Conservation (phyloP, 2,888 invertebrate species). For the Hirtodrosophila duncani region DNA sequence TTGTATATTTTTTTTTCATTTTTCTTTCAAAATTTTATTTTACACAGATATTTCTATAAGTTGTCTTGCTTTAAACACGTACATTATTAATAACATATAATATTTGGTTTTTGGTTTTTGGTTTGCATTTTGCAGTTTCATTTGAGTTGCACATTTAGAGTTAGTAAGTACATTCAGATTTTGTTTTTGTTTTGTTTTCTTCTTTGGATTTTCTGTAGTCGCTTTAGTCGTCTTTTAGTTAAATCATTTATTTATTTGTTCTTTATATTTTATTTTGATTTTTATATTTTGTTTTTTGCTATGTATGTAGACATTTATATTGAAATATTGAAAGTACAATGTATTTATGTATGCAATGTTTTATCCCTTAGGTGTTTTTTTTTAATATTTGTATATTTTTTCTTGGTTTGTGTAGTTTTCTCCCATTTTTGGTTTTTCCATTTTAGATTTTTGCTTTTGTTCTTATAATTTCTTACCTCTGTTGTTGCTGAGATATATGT, state of each 20-base stretch:
- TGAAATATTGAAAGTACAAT: constrained; percentile 20
- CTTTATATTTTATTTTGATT: neutral
- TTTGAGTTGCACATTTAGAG: constrained; percentile 40
- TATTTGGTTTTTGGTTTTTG: constrained; percentile 1
- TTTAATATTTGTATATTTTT: constrained; percentile 9
- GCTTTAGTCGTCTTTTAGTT: no score
- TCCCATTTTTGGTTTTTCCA: neutral
- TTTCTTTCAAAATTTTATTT: constrained; percentile 3
- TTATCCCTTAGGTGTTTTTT: constrained; percentile 1
- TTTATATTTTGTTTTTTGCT: no score
- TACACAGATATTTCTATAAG: no score
- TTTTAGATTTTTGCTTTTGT: constrained; percentile 9
- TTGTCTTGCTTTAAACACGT: no score
- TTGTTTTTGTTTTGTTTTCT: neutral
- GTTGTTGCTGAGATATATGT: constrained; percentile 19
- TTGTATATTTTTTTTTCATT: constrained; percentile 25
- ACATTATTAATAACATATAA: no score
- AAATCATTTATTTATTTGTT: constrained; percentile 5
- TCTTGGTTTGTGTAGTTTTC: constrained; percentile 5
- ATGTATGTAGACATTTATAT: constrained; percentile 42
- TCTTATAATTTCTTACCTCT: constrained; percentile 6
- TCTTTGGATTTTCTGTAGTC: constrained; percentile 5
- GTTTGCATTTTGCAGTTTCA: constrained; percentile 15
- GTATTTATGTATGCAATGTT: constrained; percentile 22
- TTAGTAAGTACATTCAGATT: constrained; percentile 24